Evolutionary conservation across 2,113 vertebrate species (phyloP).

Genomic region (Copsychus sechellarum): DNA sequence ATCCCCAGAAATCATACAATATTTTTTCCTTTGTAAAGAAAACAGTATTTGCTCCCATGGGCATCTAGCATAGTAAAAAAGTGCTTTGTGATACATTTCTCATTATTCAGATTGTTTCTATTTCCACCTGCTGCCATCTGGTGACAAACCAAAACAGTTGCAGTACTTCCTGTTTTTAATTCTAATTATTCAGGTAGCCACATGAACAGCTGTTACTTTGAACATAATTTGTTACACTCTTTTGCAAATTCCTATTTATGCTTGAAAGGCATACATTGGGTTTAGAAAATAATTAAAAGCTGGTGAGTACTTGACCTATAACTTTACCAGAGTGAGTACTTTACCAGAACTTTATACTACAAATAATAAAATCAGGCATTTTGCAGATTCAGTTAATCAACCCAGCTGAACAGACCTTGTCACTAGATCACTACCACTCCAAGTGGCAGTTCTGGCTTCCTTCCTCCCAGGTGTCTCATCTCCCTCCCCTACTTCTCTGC

Average conservation of each 20-base stretch:
- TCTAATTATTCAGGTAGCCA: accelerated
- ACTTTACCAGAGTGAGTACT: not conserved
- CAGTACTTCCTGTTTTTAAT: accelerated
- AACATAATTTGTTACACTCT: not conserved
- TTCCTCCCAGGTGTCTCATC: not conserved
- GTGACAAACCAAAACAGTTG: not conserved
- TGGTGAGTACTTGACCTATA: not conserved
- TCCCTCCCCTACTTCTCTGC: not conserved
- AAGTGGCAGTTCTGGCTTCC: not conserved
- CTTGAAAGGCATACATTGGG: not conserved
- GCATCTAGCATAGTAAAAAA: not conserved
- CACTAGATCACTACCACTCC: too few relatives aligned
- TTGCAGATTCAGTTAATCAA: not conserved
- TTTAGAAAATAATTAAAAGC: not conserved
- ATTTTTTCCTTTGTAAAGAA: not conserved
- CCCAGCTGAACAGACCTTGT: not conserved
- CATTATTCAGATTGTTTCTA: not conserved
- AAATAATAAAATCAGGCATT: not conserved
- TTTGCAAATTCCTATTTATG: not conserved
- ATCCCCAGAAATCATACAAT: not conserved
- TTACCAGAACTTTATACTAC: too few relatives aligned
- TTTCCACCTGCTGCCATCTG: slow-evolving; percentile 48
- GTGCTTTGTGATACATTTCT: not conserved
- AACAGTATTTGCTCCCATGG: not conserved
- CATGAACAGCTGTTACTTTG: not conserved